These are phyloP conservation scores for Metopolophium dirhodum DNA, from an alignment of 1,140 invertebrate genomes.

Conservation along the genomic window DNA sequence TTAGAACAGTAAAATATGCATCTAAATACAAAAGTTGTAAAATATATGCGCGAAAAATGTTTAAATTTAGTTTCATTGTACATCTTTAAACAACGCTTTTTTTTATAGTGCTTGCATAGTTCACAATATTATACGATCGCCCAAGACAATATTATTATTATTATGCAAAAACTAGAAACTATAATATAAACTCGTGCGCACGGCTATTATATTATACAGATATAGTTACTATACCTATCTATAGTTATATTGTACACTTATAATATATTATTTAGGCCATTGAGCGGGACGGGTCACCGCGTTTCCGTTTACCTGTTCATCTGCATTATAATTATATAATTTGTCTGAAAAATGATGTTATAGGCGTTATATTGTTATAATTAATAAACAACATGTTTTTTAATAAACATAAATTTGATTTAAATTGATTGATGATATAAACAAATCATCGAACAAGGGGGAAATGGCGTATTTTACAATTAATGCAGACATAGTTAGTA, in stretches of 20 bases:
- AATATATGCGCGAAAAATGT: background rate
- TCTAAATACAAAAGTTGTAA: background rate
- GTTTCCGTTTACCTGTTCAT: too few species aligned
- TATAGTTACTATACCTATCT: too few species aligned
- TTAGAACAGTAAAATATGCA: background rate
- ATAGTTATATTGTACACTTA: too few species aligned
- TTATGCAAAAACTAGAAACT: background rate
- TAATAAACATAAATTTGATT: too few species aligned
- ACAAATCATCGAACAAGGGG: background rate
- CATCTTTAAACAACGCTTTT: background rate
- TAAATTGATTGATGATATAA: background rate
- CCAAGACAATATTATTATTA: background rate
- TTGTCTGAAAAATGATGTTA: too few species aligned
- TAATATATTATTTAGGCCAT: too few species aligned
- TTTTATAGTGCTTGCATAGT: background rate
- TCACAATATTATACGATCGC: background rate
- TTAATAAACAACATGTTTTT: too few species aligned
- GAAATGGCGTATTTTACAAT: background rate
- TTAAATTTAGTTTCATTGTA: background rate
- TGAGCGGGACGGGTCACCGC: too few species aligned
- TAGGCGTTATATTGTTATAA: too few species aligned
- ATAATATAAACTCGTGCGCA: background rate
- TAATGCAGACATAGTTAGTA: background rate
- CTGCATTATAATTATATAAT: too few species aligned
- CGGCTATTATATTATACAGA: too few species aligned